These are phyloP conservation scores for Brachyhypopomus gauderio DNA, from an alignment of 2,113 vertebrate species.

Conservation along the genomic window DNA sequence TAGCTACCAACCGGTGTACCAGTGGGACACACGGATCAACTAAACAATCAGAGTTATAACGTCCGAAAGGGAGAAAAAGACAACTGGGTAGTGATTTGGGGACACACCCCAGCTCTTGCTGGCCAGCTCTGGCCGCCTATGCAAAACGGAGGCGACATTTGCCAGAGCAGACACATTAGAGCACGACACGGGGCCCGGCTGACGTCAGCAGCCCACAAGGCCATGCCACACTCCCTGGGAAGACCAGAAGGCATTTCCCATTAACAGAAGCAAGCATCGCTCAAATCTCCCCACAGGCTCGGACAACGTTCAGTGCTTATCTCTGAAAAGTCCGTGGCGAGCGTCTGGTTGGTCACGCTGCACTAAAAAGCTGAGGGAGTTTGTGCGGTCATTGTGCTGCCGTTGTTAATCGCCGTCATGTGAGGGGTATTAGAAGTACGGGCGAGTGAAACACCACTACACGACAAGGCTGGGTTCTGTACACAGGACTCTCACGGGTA, in stretches of 20 bases:
- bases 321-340: neutral
- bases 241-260: neutral
- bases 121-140: neutral
- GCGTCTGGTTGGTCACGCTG: constrained; percentile 5
- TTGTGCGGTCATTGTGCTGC: constrained; percentile 30
- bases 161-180: too few relatives aligned
- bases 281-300: neutral
- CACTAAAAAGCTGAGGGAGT: constrained; percentile 3
- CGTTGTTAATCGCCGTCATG: constrained; percentile 45
- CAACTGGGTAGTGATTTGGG: neutral
- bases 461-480: constrained; percentile 5
- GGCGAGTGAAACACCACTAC: constrained; percentile 5
- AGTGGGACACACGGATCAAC: neutral
- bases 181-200: neutral
- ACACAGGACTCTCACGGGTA: neutral
- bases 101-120: neutral
- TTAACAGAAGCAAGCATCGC: neutral
- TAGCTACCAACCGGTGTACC: neutral
- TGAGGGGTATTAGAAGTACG: constrained; percentile 48
- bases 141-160: neutral
- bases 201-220: neutral
- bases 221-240: neutral
- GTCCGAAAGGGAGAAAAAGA: neutral
- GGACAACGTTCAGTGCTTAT: neutral
- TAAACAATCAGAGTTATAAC: neutral